A percentile compares a stretch with the other conserved stretches of the same genome.
These are phyloP conservation scores for Chloroceryle inda DNA, from an alignment of 2,797 vertebrate species.

Conservation along the genomic window DNA sequence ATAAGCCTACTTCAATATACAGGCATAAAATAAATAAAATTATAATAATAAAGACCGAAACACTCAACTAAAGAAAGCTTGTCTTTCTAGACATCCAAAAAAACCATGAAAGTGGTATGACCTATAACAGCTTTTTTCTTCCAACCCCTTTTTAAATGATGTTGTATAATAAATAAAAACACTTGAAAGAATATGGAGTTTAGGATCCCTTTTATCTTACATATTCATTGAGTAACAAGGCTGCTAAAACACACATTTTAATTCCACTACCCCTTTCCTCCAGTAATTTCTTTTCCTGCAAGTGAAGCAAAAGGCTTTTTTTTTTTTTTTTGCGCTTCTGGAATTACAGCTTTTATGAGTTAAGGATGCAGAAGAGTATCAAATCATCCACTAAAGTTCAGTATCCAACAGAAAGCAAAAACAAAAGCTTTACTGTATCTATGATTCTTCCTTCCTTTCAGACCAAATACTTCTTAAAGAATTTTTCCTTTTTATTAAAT, in stretches of 20 bases:
- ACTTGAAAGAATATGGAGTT: neutral
- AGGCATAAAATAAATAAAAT: neutral
- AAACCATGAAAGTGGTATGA: neutral
- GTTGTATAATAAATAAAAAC: neutral
- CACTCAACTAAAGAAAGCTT: neutral
- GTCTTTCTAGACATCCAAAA: neutral
- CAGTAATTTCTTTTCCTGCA: neutral
- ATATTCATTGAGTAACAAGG: neutral
- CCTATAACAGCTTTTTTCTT: neutral
- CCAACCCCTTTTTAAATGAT: neutral
- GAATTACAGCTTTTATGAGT: neutral
- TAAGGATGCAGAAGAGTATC: neutral
- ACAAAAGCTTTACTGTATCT: neutral
- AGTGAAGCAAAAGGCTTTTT: neutral
- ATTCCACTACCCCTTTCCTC: accelerated
- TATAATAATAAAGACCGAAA: neutral
- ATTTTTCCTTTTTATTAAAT: neutral
- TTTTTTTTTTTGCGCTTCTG: neutral
- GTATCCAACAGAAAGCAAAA: neutral
- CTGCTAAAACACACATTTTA: neutral
- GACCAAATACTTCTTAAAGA: neutral
- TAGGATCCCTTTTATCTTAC: neutral
- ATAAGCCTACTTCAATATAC: neutral
- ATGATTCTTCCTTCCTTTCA: neutral
- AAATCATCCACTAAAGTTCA: neutral